A percentile compares a stretch with the other conserved stretches of the same genome.
Conservation (phyloP, 2,797 vertebrate genomes). For the Sorex maritimensis region DNA sequence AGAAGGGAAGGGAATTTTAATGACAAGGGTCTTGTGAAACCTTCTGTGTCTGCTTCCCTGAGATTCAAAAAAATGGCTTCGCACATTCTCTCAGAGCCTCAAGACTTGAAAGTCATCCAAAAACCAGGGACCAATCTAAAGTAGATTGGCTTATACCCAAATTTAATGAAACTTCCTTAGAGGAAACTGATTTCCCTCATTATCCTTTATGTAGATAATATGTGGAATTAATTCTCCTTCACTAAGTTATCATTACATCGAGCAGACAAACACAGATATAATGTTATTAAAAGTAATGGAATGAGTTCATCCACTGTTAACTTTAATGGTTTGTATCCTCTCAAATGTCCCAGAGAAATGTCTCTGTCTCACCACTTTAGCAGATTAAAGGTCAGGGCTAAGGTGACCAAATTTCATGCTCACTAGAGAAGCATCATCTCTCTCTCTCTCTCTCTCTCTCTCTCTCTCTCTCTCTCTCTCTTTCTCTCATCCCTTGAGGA, state of each 20-base stretch:
- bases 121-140: slow-evolving; percentile 85
- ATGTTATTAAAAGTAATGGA: slow-evolving; percentile 90
- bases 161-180: slow-evolving; percentile 90
- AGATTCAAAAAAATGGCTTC: slow-evolving; percentile 78
- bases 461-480: no score
- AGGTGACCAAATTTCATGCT: slow-evolving; percentile 76
- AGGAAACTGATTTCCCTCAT: slow-evolving; percentile 88
- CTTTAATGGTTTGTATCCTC: slow-evolving; percentile 85
- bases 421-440: slow-evolving; percentile 38
- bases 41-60: slow-evolving; percentile 80
- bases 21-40: slow-evolving; percentile 76
- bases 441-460: slow-evolving; percentile 24
- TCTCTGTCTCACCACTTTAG: slow-evolving; percentile 69
- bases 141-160: slow-evolving; percentile 86
- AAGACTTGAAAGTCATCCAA: slow-evolving; percentile 84
- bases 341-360: slow-evolving; percentile 85
- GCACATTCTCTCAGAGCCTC: slow-evolving; percentile 55
- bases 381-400: slow-evolving; percentile 83
- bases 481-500: background rate
- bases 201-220: slow-evolving; percentile 89
- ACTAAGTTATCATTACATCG: slow-evolving; percentile 88
- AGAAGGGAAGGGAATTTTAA: slow-evolving; percentile 84
- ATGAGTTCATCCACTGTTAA: slow-evolving; percentile 87
- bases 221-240: slow-evolving; percentile 90
- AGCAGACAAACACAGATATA: slow-evolving; percentile 89